Conservation (phyloP, 2,113 vertebrate genomes). For the Nymphicus hollandicus region DNA sequence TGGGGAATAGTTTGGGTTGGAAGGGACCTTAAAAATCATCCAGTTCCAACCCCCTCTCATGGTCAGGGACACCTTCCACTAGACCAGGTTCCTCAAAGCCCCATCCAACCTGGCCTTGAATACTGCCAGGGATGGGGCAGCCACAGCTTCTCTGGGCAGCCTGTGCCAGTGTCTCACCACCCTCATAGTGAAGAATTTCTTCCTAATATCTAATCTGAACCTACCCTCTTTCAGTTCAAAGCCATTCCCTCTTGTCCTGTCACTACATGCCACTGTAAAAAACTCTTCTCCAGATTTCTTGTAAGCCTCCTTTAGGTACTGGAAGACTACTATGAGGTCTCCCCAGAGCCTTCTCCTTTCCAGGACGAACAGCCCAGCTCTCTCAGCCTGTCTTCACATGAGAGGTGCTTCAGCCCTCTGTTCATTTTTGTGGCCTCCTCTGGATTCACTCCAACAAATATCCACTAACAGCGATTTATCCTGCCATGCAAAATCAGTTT, state of each 20-base stretch:
- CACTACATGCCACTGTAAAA: not conserved
- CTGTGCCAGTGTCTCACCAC: not conserved
- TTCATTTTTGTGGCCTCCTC: not conserved
- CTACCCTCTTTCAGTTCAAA: not conserved
- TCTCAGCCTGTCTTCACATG: not conserved
- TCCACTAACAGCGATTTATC: accelerated
- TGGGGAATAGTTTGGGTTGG: not conserved
- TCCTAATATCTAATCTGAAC: not conserved
- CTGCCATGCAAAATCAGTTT: not conserved
- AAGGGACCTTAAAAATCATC: not conserved
- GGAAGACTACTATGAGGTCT: not conserved
- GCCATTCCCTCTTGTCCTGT: not conserved
- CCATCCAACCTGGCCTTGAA: not conserved
- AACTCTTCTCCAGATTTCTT: not conserved
- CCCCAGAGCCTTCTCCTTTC: not conserved
- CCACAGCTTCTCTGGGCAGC: not conserved
- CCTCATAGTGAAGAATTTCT: not conserved
- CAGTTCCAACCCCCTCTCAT: not conserved
- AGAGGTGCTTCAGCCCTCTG: not conserved
- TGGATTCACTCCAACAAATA: not conserved
- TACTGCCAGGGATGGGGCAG: not conserved
- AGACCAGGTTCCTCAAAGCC: not conserved
- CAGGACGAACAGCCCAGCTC: not conserved
- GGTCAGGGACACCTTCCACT: not conserved
- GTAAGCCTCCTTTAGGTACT: not conserved